Percentiles rank a stretch among this genome's conserved stretches.
Evolutionary conservation across 2,888 invertebrate genomes (phyloP).

Genomic region (Fragum whitleyi): DNA sequence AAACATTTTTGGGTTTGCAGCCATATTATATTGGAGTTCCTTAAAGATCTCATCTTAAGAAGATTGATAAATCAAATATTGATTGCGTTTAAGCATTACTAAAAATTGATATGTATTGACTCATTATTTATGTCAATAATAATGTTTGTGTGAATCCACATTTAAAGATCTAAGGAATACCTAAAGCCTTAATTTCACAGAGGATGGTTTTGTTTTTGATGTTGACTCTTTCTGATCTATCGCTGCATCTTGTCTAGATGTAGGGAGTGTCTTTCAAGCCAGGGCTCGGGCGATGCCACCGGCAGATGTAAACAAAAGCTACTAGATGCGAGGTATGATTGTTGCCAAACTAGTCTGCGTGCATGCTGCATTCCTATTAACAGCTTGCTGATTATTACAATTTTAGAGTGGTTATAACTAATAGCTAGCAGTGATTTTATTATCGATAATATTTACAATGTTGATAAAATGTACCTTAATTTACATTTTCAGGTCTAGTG

Average conservation of each 20-base stretch:
- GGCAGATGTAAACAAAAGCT: slow-evolving; percentile 58
- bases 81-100: too few species aligned
- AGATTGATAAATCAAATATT: too few species aligned
- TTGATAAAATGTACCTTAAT: too few species aligned
- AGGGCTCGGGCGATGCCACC: slow-evolving; percentile 38
- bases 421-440: not conserved
- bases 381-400: slow-evolving; percentile 15
- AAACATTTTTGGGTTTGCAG: too few species aligned
- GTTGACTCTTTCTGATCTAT: not conserved
- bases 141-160: too few species aligned
- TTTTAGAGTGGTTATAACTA: not conserved
- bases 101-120: too few species aligned
- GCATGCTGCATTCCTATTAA: slow-evolving; percentile 35
- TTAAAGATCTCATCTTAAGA: too few species aligned
- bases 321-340: slow-evolving; percentile 54
- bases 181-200: not conserved
- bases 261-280: slow-evolving; percentile 49
- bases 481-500: too few species aligned
- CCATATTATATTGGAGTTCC: too few species aligned
- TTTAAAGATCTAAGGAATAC: too few species aligned
- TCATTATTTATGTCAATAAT: too few species aligned
- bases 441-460: not conserved
- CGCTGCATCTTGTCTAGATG: slow-evolving; percentile 52
- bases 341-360: slow-evolving; percentile 32
- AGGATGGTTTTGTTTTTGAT: not conserved